Conservation (phyloP, 2,113 vertebrate species). For the Gyps fulvus region DNA sequence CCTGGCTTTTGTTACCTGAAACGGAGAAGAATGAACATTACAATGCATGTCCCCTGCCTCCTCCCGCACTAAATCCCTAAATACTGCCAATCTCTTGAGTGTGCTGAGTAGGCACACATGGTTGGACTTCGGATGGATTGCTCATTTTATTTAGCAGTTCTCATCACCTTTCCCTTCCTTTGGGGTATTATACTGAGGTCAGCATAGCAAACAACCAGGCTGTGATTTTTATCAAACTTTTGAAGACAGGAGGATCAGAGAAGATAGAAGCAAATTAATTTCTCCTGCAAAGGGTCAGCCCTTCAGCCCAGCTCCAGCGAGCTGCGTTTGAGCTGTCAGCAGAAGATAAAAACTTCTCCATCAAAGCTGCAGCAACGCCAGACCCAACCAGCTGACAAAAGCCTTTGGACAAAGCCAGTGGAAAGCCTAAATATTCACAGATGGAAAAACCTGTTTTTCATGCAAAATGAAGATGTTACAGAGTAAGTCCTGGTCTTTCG, state of each 20-base stretch:
- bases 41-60: not conserved
- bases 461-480: not conserved
- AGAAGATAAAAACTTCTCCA: not conserved
- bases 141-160: not conserved
- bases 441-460: not conserved
- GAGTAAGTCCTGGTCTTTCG: not conserved
- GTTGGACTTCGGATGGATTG: not conserved
- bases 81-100: not conserved
- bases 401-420: not conserved
- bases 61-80: not conserved
- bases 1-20: conserved; percentile 71
- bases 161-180: not conserved
- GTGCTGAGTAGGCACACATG: not conserved
- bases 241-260: not conserved
- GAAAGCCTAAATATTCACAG: not conserved
- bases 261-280: not conserved
- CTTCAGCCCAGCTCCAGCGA: not conserved
- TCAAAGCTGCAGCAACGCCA: not conserved
- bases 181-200: not conserved
- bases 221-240: not conserved
- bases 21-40: not conserved
- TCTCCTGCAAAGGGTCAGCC: not conserved
- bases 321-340: not conserved
- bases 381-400: not conserved
- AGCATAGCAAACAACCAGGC: not conserved